Evolutionary conservation across 2,797 vertebrate genomes (phyloP).

Genomic region (Sebastes oblongus): DNA sequence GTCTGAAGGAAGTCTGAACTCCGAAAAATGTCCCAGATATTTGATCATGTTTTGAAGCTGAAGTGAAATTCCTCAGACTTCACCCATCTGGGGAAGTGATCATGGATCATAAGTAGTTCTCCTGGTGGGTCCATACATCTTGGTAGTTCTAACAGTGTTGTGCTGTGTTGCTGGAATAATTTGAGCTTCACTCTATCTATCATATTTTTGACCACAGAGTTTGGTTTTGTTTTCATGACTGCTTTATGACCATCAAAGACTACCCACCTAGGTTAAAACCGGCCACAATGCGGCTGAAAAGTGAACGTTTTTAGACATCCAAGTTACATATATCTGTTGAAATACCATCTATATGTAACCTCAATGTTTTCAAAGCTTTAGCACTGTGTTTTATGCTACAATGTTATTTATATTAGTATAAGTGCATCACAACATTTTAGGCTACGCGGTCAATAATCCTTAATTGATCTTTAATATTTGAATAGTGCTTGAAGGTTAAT

Average conservation of each 20-base stretch:
- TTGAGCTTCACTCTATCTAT: not conserved
- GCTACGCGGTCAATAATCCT: not conserved
- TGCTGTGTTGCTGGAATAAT: not conserved
- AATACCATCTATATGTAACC: not conserved
- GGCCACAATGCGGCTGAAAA: not conserved
- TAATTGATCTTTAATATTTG: not conserved
- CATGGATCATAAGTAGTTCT: slow-evolving; percentile 37
- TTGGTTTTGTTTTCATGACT: not conserved
- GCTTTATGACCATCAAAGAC: not conserved
- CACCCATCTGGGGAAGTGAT: slow-evolving; percentile 48
- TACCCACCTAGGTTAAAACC: not conserved
- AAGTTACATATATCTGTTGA: not conserved
- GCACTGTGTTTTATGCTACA: not conserved
- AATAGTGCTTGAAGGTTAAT: not conserved
- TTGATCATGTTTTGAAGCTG: slow-evolving; percentile 40
- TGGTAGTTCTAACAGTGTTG: not conserved
- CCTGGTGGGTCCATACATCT: slow-evolving; percentile 11
- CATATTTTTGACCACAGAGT: not conserved
- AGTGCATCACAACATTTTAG: not conserved
- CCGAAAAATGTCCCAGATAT: slow-evolving; percentile 25
- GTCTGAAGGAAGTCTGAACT: not conserved
- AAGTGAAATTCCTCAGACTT: slow-evolving; percentile 48
- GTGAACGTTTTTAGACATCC: not conserved
- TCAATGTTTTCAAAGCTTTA: not conserved
- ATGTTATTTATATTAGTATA: not conserved